Percentiles rank a stretch among this genome's conserved stretches.
phyloP scores from a whole-genome alignment of 2,113 vertebrate genomes.

The Urocynchramus pylzowi region DNA sequence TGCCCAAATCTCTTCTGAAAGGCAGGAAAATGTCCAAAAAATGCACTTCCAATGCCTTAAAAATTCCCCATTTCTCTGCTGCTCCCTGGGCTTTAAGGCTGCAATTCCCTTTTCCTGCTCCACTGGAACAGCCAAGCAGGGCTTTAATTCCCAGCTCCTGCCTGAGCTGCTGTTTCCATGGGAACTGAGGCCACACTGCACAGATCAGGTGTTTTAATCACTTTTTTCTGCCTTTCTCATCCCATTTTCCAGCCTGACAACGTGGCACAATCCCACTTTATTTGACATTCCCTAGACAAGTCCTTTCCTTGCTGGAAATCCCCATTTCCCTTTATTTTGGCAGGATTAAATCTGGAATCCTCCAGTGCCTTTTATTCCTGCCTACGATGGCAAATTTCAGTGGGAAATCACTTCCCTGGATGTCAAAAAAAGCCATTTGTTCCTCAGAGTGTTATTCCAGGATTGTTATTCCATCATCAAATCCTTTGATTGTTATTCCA shows the following conservation, averaged over 20 bases:
- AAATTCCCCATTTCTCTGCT: neutral
- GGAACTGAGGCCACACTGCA: conserved; percentile 34
- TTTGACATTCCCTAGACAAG: neutral
- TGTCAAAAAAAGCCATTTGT: neutral
- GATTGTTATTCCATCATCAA: neutral
- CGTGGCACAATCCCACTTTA: neutral
- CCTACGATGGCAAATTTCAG: neutral
- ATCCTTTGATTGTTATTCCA: neutral
- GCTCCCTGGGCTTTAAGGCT: neutral
- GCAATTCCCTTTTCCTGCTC: neutral
- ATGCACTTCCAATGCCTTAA: accelerated
- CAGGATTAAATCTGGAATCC: neutral
- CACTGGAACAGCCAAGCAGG: neutral
- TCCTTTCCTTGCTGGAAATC: neutral
- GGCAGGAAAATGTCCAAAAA: neutral
- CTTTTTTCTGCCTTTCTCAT: neutral
- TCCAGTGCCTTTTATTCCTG: neutral
- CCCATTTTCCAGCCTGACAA: neutral
- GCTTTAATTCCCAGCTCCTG: neutral
- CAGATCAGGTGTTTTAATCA: conserved; percentile 8
- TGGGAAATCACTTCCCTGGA: neutral
- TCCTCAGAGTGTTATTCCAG: neutral
- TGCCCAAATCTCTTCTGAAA: neutral
- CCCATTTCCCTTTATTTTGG: neutral
- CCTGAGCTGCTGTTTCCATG: conserved; percentile 52